Evolutionary conservation across 2,888 invertebrate genomes (phyloP).

Genomic region (Dinocampus coccinellae): DNA sequence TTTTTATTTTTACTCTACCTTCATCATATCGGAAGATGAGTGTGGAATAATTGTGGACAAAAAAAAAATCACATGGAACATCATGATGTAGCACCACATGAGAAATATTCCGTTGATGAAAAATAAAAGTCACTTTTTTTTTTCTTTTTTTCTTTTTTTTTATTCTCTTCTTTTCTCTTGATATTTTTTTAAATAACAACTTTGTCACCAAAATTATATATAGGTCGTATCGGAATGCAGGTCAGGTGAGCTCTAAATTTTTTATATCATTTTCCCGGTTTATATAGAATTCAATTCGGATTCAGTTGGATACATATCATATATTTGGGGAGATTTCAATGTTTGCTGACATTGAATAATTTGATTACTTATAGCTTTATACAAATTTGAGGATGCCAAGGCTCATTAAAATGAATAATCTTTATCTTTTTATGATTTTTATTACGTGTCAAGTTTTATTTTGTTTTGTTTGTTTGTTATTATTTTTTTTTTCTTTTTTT

Average conservation of each 20-base stretch:
- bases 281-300: conserved; percentile 6
- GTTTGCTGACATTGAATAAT: background rate
- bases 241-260: background rate
- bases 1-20: conserved; percentile 2
- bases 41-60: background rate
- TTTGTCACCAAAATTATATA: background rate
- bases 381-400: background rate
- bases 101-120: background rate
- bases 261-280: background rate
- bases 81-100: background rate
- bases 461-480: too few species aligned
- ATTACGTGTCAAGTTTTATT: too few species aligned
- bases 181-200: too few species aligned
- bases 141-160: too few species aligned
- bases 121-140: background rate
- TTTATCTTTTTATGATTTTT: background rate
- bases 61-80: background rate
- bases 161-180: too few species aligned
- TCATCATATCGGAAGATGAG: background rate
- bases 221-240: background rate
- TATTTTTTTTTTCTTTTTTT: background rate
- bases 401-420: background rate
- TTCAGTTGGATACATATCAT: conserved; percentile 36
- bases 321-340: conserved; percentile 20
- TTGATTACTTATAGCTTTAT: conserved; percentile 1